These are phyloP conservation scores for Phenganax marumi DNA, from an alignment of 92 coral and sea anemone species.

Conservation along the genomic window DNA sequence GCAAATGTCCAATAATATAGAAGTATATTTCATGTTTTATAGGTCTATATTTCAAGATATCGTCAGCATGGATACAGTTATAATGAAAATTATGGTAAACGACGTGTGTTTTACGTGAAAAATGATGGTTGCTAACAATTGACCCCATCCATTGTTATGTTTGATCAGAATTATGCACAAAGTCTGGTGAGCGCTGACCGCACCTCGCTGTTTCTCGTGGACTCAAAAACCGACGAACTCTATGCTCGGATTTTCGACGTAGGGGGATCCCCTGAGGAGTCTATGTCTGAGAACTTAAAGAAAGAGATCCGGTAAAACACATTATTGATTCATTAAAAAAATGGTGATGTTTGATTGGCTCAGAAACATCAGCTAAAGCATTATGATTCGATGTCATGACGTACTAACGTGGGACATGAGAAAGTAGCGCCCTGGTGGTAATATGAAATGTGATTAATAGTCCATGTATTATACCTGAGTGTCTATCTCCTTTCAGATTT, in stretches of 20 bases:
- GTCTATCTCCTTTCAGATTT: conserved; percentile 52
- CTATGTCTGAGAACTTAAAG: conserved; percentile 83
- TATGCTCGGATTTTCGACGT: conserved; percentile 97
- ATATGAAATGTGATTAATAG: not conserved
- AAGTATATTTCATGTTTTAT: not conserved
- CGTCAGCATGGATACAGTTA: conserved; percentile 98
- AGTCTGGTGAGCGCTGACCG: conserved; percentile 97
- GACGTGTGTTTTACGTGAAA: not conserved
- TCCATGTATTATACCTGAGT: not conserved
- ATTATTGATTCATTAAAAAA: not conserved
- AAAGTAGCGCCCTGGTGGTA: no score
- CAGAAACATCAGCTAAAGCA: no score
- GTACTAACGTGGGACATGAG: no score
- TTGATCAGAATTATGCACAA: conserved; percentile 89
- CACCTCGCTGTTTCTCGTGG: conserved; percentile 92
- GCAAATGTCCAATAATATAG: not conserved
- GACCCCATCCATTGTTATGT: not conserved
- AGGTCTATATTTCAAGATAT: conserved; percentile 99
- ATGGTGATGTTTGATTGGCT: no score
- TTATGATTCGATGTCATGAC: no score
- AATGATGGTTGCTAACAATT: not conserved
- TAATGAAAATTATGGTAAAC: conserved; percentile 98
- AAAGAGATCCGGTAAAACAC: conserved; percentile 82
- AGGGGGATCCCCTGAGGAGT: conserved; percentile 88
- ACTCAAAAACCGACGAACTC: conserved; percentile 92